Evolutionary conservation across 2,888 invertebrate species (phyloP).

Genomic region (Dascillus cervinus): DNA sequence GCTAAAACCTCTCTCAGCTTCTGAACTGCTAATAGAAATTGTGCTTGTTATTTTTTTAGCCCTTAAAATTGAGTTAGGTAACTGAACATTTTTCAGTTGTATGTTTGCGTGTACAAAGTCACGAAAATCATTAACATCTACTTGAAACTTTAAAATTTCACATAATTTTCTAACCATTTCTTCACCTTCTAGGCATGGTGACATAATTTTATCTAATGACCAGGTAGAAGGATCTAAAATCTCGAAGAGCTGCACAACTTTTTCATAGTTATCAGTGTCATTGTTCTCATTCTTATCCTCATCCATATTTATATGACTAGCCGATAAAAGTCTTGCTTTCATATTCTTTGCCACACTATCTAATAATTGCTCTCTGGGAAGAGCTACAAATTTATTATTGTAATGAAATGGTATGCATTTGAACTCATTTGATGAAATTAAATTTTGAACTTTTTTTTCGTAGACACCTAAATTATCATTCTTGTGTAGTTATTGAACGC

Average conservation of each 20-base stretch:
- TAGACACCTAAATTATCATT: neutral
- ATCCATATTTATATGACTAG: slow-evolving; percentile 8
- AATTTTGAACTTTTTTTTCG: neutral
- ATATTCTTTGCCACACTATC: neutral
- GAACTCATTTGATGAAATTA: neutral
- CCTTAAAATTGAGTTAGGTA: neutral
- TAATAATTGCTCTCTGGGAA: neutral
- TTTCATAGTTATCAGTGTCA: neutral
- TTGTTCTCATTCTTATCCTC: slow-evolving; percentile 5
- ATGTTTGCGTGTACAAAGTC: neutral
- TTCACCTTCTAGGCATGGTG: slow-evolving; percentile 13
- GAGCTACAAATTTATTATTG: neutral
- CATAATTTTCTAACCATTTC: slow-evolving; percentile 7
- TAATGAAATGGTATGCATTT: neutral
- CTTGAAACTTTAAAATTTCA: neutral
- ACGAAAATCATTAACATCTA: neutral
- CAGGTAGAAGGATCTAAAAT: neutral
- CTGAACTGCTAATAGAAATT: neutral
- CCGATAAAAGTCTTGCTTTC: slow-evolving; percentile 1
- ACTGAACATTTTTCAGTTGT: neutral
- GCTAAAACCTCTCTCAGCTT: neutral
- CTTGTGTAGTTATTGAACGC: slow-evolving; percentile 1
- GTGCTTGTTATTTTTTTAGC: neutral
- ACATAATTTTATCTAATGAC: neutral
- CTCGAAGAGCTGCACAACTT: neutral